phyloP scores from a whole-genome alignment of 2,888 invertebrate genomes.

The Hipparchia sbordonii region DNA sequence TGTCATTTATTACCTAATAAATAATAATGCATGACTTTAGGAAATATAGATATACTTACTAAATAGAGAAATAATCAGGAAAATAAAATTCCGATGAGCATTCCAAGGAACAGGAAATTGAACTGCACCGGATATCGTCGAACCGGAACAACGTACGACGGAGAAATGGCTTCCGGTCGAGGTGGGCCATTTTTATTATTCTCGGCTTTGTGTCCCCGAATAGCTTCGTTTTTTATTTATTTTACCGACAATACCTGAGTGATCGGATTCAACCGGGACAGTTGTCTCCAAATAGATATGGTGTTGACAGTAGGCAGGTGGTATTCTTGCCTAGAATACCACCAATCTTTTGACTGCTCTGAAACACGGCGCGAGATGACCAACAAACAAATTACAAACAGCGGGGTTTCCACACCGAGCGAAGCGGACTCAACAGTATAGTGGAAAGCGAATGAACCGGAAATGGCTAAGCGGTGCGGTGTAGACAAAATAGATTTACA shows the following conservation, averaged over 20 bases:
- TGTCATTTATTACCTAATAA: neutral
- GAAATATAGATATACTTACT: neutral
- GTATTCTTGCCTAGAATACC: too few species aligned
- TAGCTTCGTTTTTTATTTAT: constrained; percentile 5
- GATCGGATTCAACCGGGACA: neutral
- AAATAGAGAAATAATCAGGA: constrained; percentile 54
- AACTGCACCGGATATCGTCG: constrained; percentile 80
- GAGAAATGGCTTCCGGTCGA: constrained; percentile 73
- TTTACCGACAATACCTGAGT: constrained; percentile 2
- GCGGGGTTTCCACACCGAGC: too few species aligned
- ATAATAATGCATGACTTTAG: too few species aligned
- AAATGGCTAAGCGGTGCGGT: too few species aligned
- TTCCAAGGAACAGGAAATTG: constrained; percentile 76
- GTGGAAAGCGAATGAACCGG: too few species aligned
- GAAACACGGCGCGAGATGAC: too few species aligned
- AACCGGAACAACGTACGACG: constrained; percentile 75
- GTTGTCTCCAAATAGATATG: neutral
- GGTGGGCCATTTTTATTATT: constrained; percentile 72
- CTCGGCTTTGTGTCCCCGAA: constrained; percentile 50
- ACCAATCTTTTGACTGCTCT: too few species aligned
- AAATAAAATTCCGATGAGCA: constrained; percentile 64
- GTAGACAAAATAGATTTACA: too few species aligned
- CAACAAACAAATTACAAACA: too few species aligned
- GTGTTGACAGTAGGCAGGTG: neutral
- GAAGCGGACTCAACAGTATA: too few species aligned